Conservation (phyloP, 2,888 invertebrate genomes). For the Caenorhabditis angaria region DNA sequence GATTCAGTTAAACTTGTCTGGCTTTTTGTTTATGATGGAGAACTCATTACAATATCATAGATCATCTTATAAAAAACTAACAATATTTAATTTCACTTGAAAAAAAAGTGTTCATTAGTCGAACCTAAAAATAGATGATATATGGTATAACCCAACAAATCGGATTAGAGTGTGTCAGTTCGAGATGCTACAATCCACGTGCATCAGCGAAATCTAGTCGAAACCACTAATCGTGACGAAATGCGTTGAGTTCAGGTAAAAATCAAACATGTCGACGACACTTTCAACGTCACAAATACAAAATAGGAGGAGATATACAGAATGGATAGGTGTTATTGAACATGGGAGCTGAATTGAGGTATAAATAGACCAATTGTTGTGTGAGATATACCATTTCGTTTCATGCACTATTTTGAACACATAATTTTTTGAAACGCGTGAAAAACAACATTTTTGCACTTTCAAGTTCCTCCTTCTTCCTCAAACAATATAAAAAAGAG, state of each 20-base stretch:
- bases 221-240: background rate
- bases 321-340: background rate
- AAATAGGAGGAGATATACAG: background rate
- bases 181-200: background rate
- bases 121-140: no score
- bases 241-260: background rate
- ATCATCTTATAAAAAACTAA: no score
- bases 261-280: background rate
- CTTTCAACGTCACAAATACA: slow-evolving; percentile 1
- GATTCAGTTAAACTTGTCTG: no score
- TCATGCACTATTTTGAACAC: no score
- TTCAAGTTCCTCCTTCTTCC: no score
- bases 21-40: no score
- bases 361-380: background rate
- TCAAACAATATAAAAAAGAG: no score
- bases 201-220: background rate
- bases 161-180: background rate
- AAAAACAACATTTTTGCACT: no score
- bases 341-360: background rate
- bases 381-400: background rate
- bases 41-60: no score
- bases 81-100: no score
- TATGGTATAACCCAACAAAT: background rate
- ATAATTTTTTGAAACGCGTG: no score
- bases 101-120: no score